Conservation (phyloP, 1,140 invertebrate genomes). For the Drosophila sp. region DNA sequence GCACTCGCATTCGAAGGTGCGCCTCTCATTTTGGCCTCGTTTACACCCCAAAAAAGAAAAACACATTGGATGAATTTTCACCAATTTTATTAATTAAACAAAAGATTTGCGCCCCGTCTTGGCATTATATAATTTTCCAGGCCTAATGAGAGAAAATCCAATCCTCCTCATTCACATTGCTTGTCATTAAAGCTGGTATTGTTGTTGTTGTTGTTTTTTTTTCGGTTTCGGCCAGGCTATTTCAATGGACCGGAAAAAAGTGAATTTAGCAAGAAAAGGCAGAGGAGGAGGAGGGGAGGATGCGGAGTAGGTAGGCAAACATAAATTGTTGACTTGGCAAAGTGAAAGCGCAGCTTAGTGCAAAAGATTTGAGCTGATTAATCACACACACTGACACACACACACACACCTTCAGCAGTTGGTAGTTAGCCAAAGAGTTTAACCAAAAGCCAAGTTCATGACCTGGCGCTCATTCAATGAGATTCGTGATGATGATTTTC, state of each 20-base stretch:
- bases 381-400: constrained; percentile 55
- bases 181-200: constrained; percentile 41
- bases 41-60: neutral
- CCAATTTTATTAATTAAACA: constrained; percentile 38
- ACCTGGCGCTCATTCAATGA: constrained; percentile 25
- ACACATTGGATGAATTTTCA: constrained; percentile 1
- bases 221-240: constrained; percentile 41
- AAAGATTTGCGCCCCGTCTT: constrained; percentile 64
- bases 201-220: neutral
- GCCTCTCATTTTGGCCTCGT: constrained; percentile 32
- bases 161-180: constrained; percentile 49
- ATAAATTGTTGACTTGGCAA: constrained; percentile 58
- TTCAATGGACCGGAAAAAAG: constrained; percentile 79
- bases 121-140: constrained; percentile 44
- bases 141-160: constrained; percentile 72
- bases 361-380: constrained; percentile 57
- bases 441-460: constrained; percentile 44
- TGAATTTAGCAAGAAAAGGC: constrained; percentile 62
- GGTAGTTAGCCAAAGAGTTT: neutral
- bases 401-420: constrained; percentile 16
- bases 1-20: constrained; percentile 21
- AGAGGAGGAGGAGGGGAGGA: constrained; percentile 20
- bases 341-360: constrained; percentile 68
- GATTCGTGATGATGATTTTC: neutral
- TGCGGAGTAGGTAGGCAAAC: constrained; percentile 16